A percentile compares a stretch with the other conserved stretches of the same genome.
Conservation (phyloP, 1,140 invertebrate genomes). For the Pinna nobilis region DNA sequence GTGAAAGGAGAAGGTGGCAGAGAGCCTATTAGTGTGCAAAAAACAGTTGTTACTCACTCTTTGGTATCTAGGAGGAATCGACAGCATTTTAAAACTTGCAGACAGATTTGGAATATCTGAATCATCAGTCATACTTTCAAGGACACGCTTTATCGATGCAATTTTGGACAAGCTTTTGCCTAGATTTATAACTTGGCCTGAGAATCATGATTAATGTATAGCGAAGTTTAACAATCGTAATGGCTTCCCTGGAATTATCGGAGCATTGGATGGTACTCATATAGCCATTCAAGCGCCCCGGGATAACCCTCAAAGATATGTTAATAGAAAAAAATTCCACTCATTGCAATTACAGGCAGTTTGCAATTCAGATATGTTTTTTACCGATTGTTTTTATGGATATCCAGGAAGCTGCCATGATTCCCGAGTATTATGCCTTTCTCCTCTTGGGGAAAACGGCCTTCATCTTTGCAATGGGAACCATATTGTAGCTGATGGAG, state of each 20-base stretch:
- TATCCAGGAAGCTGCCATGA: conserved; percentile 48
- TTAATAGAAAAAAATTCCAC: conserved; percentile 46
- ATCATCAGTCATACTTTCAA: conserved; percentile 14
- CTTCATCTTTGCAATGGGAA: neutral
- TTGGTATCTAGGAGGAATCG: conserved; percentile 40
- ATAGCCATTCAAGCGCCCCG: conserved; percentile 42
- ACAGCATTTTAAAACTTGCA: conserved; percentile 29
- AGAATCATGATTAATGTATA: neutral
- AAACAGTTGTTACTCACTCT: conserved; percentile 43
- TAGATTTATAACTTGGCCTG: conserved; percentile 36
- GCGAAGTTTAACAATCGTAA: conserved; percentile 14
- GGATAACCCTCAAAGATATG: conserved; percentile 32
- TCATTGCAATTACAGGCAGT: conserved; percentile 43
- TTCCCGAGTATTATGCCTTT: conserved; percentile 42
- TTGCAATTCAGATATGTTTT: conserved; percentile 30
- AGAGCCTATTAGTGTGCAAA: conserved; percentile 1
- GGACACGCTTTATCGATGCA: conserved; percentile 25
- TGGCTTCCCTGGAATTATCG: conserved; percentile 47
- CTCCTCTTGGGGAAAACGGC: conserved; percentile 39
- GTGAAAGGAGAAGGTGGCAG: neutral
- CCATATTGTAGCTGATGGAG: conserved; percentile 59
- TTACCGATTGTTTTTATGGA: conserved; percentile 37
- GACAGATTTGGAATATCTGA: conserved; percentile 49
- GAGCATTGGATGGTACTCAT: conserved; percentile 46
- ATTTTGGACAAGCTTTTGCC: conserved; percentile 37